Base-by-base conservation (phyloP, 2,797 vertebrate genomes). In the Sebastes taczanowskii region DNA sequence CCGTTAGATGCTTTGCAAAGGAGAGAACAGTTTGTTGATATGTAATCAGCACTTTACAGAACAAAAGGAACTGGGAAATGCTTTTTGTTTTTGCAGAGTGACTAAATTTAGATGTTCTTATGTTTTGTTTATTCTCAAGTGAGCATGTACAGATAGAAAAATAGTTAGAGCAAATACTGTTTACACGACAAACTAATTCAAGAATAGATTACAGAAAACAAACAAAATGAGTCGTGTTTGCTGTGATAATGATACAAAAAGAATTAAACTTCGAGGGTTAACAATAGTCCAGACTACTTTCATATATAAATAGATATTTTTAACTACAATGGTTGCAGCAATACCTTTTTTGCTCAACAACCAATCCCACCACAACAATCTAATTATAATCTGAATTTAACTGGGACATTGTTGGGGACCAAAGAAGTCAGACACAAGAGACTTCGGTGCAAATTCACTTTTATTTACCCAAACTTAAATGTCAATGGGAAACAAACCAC, bases 1-100 rank as follows among this genome's bases (percentile, higher is more conserved):
- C 2, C 13, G 18, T 64, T 60, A 49, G 75, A 67, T 73, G 46
- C 61, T 85, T 70, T 74, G 61, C 81, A 62, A 77, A 77, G 55
- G 67, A 30, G 42, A 63, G 65, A 82, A 52, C 56, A 30, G 22
- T 83, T 83, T 85, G 82, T 78, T 71, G 49, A 78, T 66, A 61
- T 75, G 68, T 86, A 82, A 85, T 90, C 74, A 87, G 80, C 79
- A 75, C 60, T 87, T 89, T 78, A 59, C 63, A 73, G 74, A 86
- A 80, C 80, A 88, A 83, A 77, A 81, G 72, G 61, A 82, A 56
- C 32, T 18, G 56, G 63, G 62, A 82, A 65, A 69, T 55, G 42
- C 46, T 18, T 46, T 46, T 46, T 75, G 60, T 81, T 86, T 80
- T 80, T 88, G 58, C 46, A 70, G 38, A 60, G 25, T 8, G n/a